phyloP scores from a whole-genome alignment of 2,888 invertebrate species.

The Drosophila melanosoma region DNA sequence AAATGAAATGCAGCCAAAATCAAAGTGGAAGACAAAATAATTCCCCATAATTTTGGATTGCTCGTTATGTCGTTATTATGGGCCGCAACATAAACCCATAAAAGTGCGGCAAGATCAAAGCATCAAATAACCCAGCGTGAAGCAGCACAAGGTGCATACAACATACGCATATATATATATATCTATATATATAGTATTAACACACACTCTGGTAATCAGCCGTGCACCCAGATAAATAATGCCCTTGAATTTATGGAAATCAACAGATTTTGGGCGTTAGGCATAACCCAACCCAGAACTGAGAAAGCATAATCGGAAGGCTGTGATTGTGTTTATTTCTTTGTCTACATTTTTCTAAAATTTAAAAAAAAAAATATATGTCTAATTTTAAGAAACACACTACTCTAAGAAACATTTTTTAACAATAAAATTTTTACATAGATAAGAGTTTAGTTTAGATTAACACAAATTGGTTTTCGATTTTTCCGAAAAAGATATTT shows the following conservation, averaged over 20 bases:
- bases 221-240: no score
- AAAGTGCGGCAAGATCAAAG: conserved; percentile 78
- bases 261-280: no score
- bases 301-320: background rate
- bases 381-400: background rate
- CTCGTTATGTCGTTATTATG: conserved; percentile 64
- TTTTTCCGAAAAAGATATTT: background rate
- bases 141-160: background rate
- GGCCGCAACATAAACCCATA: conserved; percentile 74
- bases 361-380: background rate
- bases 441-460: no score
- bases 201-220: background rate
- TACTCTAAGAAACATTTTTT: no score
- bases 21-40: conserved; percentile 7
- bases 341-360: background rate
- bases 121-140: conserved; percentile 9
- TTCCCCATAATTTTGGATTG: conserved; percentile 27
- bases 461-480: background rate
- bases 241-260: background rate
- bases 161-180: background rate
- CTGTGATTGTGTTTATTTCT: background rate
- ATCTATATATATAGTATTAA: background rate
- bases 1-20: conserved; percentile 44
- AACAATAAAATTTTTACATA: no score
- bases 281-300: background rate